These are phyloP conservation scores for Junonia oenone DNA, from an alignment of 2,888 invertebrate genomes.

Conservation along the genomic window DNA sequence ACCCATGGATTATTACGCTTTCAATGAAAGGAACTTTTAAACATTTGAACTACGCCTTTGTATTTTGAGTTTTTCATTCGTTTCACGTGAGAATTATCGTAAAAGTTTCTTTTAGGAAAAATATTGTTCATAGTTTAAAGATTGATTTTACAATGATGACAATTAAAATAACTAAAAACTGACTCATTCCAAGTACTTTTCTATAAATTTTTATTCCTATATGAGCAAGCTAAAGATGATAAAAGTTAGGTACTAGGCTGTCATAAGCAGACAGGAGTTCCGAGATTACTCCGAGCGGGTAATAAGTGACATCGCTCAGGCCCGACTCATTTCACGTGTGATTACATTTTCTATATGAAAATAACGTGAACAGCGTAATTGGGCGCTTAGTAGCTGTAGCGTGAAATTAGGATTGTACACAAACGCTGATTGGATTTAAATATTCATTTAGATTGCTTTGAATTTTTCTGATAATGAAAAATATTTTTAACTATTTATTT, in stretches of 20 bases:
- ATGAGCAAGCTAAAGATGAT: background rate
- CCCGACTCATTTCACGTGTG: background rate
- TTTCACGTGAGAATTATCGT: no score
- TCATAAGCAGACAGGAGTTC: background rate
- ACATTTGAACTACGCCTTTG: no score
- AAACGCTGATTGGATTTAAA: background rate
- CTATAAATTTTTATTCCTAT: no score
- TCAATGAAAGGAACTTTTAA: no score
- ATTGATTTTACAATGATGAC: no score
- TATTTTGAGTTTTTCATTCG: no score
- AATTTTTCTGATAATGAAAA: background rate
- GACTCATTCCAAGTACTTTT: no score
- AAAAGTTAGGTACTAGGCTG: background rate
- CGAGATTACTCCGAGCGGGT: slow-evolving; percentile 4
- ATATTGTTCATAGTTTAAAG: no score
- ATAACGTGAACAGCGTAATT: background rate
- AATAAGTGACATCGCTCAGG: slow-evolving; percentile 9
- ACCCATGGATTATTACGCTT: no score
- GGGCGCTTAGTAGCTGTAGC: background rate
- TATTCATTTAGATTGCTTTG: background rate
- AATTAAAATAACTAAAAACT: no score
- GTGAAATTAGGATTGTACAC: background rate
- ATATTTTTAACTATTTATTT: no score
- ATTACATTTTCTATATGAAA: slow-evolving; percentile 1
- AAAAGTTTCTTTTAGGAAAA: no score